phyloP scores from a whole-genome alignment of 2,888 invertebrate species.

The Beris morrisii region DNA sequence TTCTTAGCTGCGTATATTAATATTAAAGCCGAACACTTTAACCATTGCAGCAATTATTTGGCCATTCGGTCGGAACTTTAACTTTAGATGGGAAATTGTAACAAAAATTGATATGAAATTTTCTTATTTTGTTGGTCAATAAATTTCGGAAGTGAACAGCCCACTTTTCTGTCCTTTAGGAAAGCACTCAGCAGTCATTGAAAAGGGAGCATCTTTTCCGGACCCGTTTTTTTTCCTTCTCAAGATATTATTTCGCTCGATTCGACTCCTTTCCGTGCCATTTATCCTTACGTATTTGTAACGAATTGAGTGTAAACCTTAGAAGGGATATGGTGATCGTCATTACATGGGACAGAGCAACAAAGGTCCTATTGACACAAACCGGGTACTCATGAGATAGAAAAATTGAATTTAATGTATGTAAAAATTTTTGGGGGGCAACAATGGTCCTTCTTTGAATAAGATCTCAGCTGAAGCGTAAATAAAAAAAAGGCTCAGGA shows the following conservation, averaged over 20 bases:
- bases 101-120: conserved; percentile 29
- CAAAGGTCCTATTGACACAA: conserved; percentile 5
- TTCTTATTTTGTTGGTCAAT: conserved; percentile 35
- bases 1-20: too few relatives aligned
- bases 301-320: conserved; percentile 33
- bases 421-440: conserved; percentile 28
- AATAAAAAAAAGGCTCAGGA: conserved; percentile 30
- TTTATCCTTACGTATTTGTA: conserved; percentile 27
- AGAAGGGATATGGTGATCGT: conserved; percentile 32
- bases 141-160: conserved; percentile 24
- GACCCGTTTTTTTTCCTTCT: background rate
- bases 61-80: too few relatives aligned
- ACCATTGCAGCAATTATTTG: background rate
- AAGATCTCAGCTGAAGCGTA: conserved; percentile 30
- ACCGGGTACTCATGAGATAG: conserved; percentile 21
- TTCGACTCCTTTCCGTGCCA: conserved; percentile 1
- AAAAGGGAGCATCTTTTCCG: background rate
- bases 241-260: background rate
- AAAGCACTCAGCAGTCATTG: background rate
- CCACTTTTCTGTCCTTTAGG: background rate
- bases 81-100: too few relatives aligned
- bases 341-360: conserved; percentile 20
- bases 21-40: conserved; percentile 5
- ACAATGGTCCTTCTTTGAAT: conserved; percentile 27
- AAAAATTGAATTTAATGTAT: conserved; percentile 37